Evolutionary conservation across 1,140 invertebrate genomes (phyloP), one percentile per base, ranked within the genome.

Genomic region (Lordiphosa clarofinis): DNA sequence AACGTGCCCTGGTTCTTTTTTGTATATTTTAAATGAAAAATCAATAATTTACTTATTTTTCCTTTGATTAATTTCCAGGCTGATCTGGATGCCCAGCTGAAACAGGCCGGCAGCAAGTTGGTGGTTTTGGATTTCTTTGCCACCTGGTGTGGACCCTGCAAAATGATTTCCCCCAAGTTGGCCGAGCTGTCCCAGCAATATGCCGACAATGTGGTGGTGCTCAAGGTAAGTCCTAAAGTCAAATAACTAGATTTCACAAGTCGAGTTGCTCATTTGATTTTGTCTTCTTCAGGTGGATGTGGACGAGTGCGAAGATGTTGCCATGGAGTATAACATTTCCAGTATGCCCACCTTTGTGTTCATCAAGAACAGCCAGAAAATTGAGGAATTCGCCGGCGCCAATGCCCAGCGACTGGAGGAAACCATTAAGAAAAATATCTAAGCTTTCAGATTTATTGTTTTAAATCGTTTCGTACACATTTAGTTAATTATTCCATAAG

Each of bases 321-420:
- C 95, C 7, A 90, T 91, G 47, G 91, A 94, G 53, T 97, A 96
- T 89, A 92, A 94, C 65, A 94, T 98, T 69, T 91, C 91, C 62
- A 95, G 95, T 46, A 98, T 98, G 96, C 97, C 97, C 39, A 98
- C 97, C 1, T 98, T 98, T 89, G 89, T 97, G 15, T 97, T 98
- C 89, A 90, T 98, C 63, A 98, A 97, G 90, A 93, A 93, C 72
- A 90, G 91, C 33, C 79, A 92, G 84, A 92, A 93, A 87, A 91
- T 96, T 24, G 92, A 94, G 5, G 91, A 92, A 52, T 95, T 97
- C 87, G 92, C 94, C 58, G 96, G 96, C 12, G 95, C 95, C 33
- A 96, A 95, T 87, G 91, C 91, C 37, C 91, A 92, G 4, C 96
- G 94, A 89, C 89, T 97, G 61, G 40, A 53, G 12, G 64, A 74